Evolutionary conservation across 1,140 invertebrate species (phyloP), one percentile per base, ranked within the genome.

Genomic region (Luehdorfia chinensis): DNA sequence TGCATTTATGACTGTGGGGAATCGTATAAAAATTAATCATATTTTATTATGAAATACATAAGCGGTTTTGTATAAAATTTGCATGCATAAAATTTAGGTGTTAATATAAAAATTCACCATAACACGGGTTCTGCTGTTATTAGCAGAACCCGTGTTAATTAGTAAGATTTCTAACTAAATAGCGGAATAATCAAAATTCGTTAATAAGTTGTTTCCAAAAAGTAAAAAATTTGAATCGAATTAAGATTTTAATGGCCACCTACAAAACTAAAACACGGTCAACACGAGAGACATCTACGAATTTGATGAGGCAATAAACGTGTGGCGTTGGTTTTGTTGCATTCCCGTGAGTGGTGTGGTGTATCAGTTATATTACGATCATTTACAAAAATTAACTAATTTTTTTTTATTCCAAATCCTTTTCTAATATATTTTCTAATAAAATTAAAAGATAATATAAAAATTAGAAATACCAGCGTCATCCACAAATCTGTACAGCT

Each of bases 171-270:
- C 39, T 16, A 43, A 43, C 13, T 30, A 54, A 43, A 49, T 32
- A 48, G 44, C 25, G 21, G 39, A 49, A 49, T 48, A 61, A 47
- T 50, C 53, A 33, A 48, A 53, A 45, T 13, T 55, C 30, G 44
- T 61, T 69, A 64, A 75, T 60, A 72, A 62, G 72, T 67, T 66
- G 51, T 53, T 73, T 67, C 66, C 50, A 55, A 31, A 59, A 62
- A 70, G 63, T 68, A 55, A 55, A 36, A 46, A 59, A 51, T 59
- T 50, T 32, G 28, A 60, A 66, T 66, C 63, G 47, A 55, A 53
- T 60, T 59, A 66, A 66, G 58, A 55, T 47, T 50, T 71, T 67
- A 66, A 66, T 63, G 55, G 55, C 19, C 50, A 52, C 47, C 53
- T 51, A 64, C 49, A 63, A 59, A 55, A 31, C 33, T 32, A 46